These are phyloP conservation scores for Liasis olivaceus DNA, from an alignment of 2,797 vertebrate species.

Conservation along the genomic window DNA sequence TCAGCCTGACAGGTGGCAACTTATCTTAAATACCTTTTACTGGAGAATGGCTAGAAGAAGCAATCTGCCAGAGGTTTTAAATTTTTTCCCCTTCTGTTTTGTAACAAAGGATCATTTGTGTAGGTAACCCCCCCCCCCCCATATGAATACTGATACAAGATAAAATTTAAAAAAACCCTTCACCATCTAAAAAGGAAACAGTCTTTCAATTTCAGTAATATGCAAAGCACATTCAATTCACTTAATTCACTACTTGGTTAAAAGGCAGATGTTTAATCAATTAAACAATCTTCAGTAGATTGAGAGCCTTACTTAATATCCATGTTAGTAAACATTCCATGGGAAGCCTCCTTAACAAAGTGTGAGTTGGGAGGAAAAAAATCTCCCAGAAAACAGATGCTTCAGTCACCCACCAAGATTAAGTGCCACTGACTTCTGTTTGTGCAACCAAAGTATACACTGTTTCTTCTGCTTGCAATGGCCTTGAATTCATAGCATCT, in stretches of 20 bases:
- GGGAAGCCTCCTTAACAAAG: background rate
- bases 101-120: background rate
- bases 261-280: slow-evolving; percentile 30
- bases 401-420: background rate
- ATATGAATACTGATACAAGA: background rate
- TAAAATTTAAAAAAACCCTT: background rate
- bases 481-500: background rate
- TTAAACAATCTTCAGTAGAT: slow-evolving; percentile 16
- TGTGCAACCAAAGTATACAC: background rate
- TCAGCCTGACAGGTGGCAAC: background rate
- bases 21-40: background rate
- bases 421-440: background rate
- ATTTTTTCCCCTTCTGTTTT: background rate
- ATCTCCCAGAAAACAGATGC: background rate
- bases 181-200: background rate
- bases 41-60: background rate
- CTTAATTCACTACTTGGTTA: slow-evolving; percentile 15
- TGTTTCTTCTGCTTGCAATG: background rate
- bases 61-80: background rate
- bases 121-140: background rate
- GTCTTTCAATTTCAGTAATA: background rate
- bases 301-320: slow-evolving; percentile 20
- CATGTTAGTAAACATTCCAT: slow-evolving; percentile 14
- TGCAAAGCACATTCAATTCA: slow-evolving; percentile 3
- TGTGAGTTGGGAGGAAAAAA: background rate